A percentile compares a stretch with the other conserved stretches of the same genome.
Evolutionary conservation across 2,113 vertebrate genomes (phyloP).

Genomic region (Columba janthina): DNA sequence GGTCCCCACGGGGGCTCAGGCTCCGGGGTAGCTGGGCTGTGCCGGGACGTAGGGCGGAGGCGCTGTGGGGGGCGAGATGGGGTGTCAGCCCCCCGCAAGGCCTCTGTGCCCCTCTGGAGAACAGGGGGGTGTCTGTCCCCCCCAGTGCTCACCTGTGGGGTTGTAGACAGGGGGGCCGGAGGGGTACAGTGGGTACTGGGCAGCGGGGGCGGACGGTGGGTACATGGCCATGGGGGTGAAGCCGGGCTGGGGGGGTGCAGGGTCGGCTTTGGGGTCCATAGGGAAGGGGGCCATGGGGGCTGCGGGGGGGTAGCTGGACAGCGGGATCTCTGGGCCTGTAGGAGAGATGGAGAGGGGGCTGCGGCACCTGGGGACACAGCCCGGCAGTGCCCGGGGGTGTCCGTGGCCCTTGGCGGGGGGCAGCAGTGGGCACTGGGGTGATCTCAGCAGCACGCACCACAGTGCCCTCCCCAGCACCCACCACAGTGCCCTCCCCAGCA

Average conservation of each 20-base stretch:
- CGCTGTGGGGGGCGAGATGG: not conserved
- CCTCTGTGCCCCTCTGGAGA: rapidly evolving
- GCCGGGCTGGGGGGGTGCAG: not conserved
- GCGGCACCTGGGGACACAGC: rapidly evolving
- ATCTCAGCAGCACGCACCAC: not conserved
- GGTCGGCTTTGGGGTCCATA: not conserved
- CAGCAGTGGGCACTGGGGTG: not conserved
- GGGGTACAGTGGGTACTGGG: conserved; percentile 36
- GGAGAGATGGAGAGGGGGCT: not conserved
- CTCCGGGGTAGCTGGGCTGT: conserved; percentile 31
- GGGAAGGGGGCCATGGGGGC: not conserved
- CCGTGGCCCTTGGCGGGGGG: not conserved
- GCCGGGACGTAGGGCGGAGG: not conserved
- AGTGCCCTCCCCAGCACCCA: not conserved
- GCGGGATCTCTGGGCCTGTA: not conserved
- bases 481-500: not conserved
- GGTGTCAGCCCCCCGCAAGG: not conserved
- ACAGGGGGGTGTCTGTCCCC: too few relatives aligned
- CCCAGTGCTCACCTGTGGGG: not conserved
- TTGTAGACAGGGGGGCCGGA: not conserved
- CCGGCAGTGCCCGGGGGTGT: not conserved
- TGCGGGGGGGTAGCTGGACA: not conserved
- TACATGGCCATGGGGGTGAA: conserved; percentile 17
- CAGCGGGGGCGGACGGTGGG: not conserved
- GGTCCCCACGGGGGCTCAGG: not conserved